Evolutionary conservation across 2,797 vertebrate genomes (phyloP), one percentile per base, ranked within the genome.

Genomic region (Amazona finschi): DNA sequence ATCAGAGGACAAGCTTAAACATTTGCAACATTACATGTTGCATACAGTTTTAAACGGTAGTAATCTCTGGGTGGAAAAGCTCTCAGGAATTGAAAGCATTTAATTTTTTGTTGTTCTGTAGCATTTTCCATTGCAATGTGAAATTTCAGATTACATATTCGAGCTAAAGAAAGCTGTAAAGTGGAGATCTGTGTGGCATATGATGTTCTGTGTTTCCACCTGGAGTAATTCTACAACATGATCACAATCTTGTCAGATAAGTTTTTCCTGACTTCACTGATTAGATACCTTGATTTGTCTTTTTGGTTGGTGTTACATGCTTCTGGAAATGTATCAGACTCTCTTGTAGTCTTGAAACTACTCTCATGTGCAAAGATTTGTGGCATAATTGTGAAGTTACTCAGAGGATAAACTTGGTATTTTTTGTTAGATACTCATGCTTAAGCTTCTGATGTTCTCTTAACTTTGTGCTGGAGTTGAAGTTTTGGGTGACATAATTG

Each of bases 31-130:
- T 44, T 44, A 1, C 1, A 1, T 44, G 25, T 14, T 73, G 7
- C 0, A 0, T 49, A 36, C 13, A 27, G 12, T 43, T 88, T 79
- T n/a, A 31, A 53, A 6, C 15, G 2, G 1, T 21, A 33, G 31
- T 36, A 28, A 44, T 74, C 16, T 30, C 47, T 47, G 15, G 22
- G 6, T 91, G 33, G 61, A 79, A 83, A 76, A 31, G 6, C 9
- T 64, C 8, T 73, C 33, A 24, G 47, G 76, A 86, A 46, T 55
- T 66, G 6, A 7, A 49, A 72, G 5, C 2, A 19, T 21, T 28
- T 39, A 8, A 2, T 60, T 12, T 12, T 41, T 50, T 67, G 10
- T 36, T 38, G 8, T 31, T 57, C 6, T 49, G 16, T 33, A 71
- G 57, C 7, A 12, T 30, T 94, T 83, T 57, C 9, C 8, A 58